These are phyloP conservation scores for Petrosia ficiformis DNA, from an alignment of 37 sponge, comb jelly and placozoan genomes.

Conservation along the genomic window DNA sequence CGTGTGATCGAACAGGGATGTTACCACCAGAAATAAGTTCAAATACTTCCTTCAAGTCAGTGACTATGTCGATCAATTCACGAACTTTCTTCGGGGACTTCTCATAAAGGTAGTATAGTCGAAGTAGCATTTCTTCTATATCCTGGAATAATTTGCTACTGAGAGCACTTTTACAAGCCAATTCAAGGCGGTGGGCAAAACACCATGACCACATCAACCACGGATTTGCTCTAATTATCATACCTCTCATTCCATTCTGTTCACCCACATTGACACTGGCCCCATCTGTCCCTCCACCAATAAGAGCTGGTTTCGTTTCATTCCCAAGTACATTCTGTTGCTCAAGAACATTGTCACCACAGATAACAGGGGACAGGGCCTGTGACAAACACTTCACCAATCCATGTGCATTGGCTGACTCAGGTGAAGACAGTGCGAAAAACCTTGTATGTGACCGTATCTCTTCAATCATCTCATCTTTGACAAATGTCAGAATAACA, in stretches of 20 bases:
- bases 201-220: constrained; percentile 68
- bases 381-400: constrained; percentile 38
- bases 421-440: constrained; percentile 10
- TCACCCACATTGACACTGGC: constrained; percentile 52
- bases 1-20: constrained; percentile 33
- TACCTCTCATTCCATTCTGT: constrained; percentile 50
- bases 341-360: constrained; percentile 35
- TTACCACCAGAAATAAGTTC: constrained; percentile 39
- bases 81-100: constrained; percentile 53
- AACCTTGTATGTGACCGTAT: constrained; percentile 20
- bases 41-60: constrained; percentile 53
- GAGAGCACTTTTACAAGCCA: constrained; percentile 52
- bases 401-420: constrained; percentile 50
- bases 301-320: constrained; percentile 23
- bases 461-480: constrained; percentile 25
- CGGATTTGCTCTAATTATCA: constrained; percentile 27
- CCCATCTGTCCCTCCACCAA: constrained; percentile 69
- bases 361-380: constrained; percentile 13
- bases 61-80: constrained; percentile 35
- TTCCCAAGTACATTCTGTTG: constrained; percentile 13
- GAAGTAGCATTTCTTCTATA: constrained; percentile 61
- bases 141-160: constrained; percentile 14
- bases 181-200: constrained; percentile 55
- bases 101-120: constrained; percentile 40
- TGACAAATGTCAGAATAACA: constrained; percentile 18